Base-by-base conservation (phyloP, 2,113 vertebrate genomes). In the Tyto alba region DNA sequence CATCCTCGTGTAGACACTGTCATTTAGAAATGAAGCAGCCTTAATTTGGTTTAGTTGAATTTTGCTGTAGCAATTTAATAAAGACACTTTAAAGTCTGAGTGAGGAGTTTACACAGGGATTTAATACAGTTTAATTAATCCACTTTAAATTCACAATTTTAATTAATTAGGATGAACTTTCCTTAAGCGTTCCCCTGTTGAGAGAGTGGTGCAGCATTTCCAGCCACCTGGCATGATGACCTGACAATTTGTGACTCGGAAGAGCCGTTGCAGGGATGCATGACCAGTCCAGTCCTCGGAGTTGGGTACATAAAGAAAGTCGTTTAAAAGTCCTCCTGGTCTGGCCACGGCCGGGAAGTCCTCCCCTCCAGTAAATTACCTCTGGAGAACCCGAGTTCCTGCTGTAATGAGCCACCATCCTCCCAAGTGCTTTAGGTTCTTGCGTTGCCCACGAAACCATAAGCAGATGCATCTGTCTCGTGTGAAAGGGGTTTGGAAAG, bases 91-190 rank as follows among this genome's bases (percentile, higher is more conserved):
- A 79, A 96, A 96, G 89, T 91, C 94, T 69, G 81, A 93, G 71
- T 9, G 66, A 96, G 85, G 81, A 95, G 91, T 97, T 96, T 94
- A 96, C 94, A 85, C 25, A 29, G 62, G 71, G 81, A 68, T 93
- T 97, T 96, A 85, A 89, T 94, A 77, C 87, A 53, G 89, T 94
- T 95, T 95, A 97, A 97, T 97, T 96, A 97, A 91, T 94, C 85
- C 94, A 89, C 89, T 94, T 94, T 85, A 93, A 94, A 93, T 88
- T 94, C 89, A 79, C 57, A 79, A 26, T 91, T 96, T 89, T 91
- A 89, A 79, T 97, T 88, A 93, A 94, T 95, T 85, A 82, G 69
- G 40, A 62, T 64, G 87, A 93, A 92, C 93, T 91, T 95, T 45
- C 50, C 66, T 68, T 41, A 60, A 91, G 89, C n/a, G 48, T 89